Evolutionary conservation across 2,888 invertebrate genomes (phyloP).

Genomic region (Byasa hedistus): DNA sequence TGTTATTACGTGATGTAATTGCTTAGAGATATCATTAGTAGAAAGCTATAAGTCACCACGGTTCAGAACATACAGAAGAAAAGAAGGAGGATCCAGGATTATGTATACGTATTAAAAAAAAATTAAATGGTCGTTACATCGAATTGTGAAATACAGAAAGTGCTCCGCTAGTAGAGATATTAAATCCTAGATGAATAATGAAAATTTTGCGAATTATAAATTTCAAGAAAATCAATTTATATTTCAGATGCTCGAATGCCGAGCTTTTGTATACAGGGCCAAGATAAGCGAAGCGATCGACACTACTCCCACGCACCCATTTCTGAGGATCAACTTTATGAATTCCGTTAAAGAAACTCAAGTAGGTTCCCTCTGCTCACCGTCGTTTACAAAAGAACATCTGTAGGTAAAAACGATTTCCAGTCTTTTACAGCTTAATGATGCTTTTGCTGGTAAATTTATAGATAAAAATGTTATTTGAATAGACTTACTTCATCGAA

Average conservation of each 20-base stretch:
- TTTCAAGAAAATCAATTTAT: neutral
- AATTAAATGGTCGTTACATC: too few relatives aligned
- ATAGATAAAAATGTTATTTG: neutral
- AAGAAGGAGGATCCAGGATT: too few relatives aligned
- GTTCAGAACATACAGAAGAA: too few relatives aligned
- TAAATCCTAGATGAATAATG: too few relatives aligned
- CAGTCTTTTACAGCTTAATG: neutral
- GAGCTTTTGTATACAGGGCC: slow-evolving; percentile 84
- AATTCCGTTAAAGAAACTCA: slow-evolving; percentile 52
- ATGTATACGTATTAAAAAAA: too few relatives aligned
- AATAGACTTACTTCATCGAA: neutral
- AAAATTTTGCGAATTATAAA: neutral
- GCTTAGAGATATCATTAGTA: too few relatives aligned
- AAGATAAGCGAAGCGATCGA: slow-evolving; percentile 78
- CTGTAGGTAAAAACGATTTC: neutral
- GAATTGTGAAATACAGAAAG: too few relatives aligned
- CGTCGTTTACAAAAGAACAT: neutral
- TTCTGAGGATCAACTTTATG: slow-evolving; percentile 53
- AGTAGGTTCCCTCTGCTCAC: slow-evolving; percentile 40
- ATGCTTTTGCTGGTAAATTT: too few relatives aligned
- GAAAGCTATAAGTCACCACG: too few relatives aligned
- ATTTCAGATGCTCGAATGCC: slow-evolving; percentile 79
- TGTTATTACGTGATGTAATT: too few relatives aligned
- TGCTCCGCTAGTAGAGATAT: too few relatives aligned
- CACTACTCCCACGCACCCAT: slow-evolving; percentile 75